Percentiles rank a stretch among this genome's conserved stretches.
Evolutionary conservation across 2,888 invertebrate species (phyloP).

Genomic region (Cerceris ruficornis): DNA sequence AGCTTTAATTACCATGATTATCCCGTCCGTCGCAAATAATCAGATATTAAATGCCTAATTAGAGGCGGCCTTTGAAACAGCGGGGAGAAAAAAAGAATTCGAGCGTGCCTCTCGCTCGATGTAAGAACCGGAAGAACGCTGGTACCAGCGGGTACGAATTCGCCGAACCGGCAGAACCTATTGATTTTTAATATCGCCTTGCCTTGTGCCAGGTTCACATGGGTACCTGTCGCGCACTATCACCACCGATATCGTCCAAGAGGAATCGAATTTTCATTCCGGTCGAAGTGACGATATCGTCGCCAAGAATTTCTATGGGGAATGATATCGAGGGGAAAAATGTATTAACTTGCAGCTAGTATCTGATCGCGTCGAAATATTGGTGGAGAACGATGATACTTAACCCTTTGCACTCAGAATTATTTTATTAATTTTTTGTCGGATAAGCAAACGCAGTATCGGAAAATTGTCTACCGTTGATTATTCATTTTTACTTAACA

Average conservation of each 20-base stretch:
- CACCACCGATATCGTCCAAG: conserved; percentile 25
- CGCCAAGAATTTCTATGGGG: not conserved
- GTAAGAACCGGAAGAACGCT: conserved; percentile 27
- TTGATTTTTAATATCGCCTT: conserved; percentile 66
- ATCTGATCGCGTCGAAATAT: no score
- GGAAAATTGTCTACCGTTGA: no score
- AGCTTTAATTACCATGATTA: conserved; percentile 12
- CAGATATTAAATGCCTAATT: not conserved
- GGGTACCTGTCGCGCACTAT: conserved; percentile 59
- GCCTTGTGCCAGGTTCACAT: conserved; percentile 58
- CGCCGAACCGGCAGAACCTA: conserved; percentile 50
- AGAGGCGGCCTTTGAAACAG: no score
- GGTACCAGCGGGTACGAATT: conserved; percentile 58
- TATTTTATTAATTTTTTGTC: no score
- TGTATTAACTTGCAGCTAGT: no score
- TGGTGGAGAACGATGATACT: no score
- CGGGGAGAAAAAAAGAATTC: no score
- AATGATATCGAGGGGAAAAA: not conserved
- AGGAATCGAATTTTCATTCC: conserved; percentile 6
- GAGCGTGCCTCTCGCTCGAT: not conserved
- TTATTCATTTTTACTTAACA: no score
- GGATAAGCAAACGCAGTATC: no score
- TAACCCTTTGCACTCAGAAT: no score
- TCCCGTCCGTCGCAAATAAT: conserved; percentile 16
- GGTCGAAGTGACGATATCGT: not conserved